Percentiles rank a stretch among this genome's conserved stretches.
Conservation (phyloP, 2,797 vertebrate genomes). For the Poecilia gillii region DNA sequence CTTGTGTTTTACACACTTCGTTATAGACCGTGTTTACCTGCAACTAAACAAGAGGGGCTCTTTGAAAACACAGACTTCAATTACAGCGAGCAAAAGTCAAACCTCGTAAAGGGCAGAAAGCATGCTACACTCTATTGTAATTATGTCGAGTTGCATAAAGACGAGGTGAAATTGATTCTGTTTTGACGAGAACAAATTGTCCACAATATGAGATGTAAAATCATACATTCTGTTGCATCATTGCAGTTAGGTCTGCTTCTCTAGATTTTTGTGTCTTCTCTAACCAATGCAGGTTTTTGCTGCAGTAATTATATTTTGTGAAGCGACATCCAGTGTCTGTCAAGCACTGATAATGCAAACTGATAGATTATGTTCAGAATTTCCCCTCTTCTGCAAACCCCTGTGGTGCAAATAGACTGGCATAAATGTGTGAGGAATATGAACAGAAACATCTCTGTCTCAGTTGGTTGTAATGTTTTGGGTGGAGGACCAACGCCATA, state of each 20-base stretch:
- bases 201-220: background rate
- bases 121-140: background rate
- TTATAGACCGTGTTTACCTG: constrained; percentile 19
- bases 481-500: background rate
- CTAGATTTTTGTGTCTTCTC: background rate
- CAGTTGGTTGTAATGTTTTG: background rate
- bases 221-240: background rate
- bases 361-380: constrained; percentile 4
- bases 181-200: background rate
- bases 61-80: constrained; percentile 41
- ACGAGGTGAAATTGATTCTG: constrained; percentile 1
- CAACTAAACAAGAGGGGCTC: constrained; percentile 25
- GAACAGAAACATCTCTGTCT: constrained; percentile 18
- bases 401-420: background rate
- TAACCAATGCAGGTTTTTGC: background rate
- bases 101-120: constrained; percentile 3
- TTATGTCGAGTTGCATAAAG: background rate
- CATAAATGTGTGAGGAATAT: constrained; percentile 16
- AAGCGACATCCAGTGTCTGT: background rate
- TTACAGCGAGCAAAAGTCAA: constrained; percentile 22
- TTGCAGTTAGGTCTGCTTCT: background rate
- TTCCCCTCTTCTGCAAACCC: constrained; percentile 1
- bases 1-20: constrained; percentile 29
- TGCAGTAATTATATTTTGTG: background rate
- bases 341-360: background rate